phyloP scores from a whole-genome alignment of 1,140 invertebrate genomes.

The Periplaneta americana region DNA sequence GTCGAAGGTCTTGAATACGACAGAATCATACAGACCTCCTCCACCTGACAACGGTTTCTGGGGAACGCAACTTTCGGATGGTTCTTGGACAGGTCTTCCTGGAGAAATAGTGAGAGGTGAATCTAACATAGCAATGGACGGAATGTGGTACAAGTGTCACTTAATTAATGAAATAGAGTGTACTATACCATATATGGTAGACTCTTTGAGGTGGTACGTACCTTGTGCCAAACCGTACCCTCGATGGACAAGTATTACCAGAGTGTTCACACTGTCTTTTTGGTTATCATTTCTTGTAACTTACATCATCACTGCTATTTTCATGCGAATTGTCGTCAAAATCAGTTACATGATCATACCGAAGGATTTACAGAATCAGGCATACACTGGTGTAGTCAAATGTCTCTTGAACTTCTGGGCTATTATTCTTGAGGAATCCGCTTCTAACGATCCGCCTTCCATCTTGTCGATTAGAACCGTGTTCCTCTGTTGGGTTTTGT shows the following conservation, averaged over 20 bases:
- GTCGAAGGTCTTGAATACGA: neutral
- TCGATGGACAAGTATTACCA: neutral
- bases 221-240: neutral
- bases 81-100: neutral
- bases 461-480: neutral
- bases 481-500: neutral
- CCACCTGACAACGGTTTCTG: neutral
- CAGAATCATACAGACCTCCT: neutral
- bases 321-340: too few species aligned
- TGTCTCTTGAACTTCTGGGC: neutral
- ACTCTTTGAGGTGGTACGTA: neutral
- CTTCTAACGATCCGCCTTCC: neutral
- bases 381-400: neutral
- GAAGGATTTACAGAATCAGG: neutral
- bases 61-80: neutral
- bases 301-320: neutral
- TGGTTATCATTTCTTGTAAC: neutral
- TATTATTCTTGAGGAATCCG: neutral
- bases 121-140: neutral
- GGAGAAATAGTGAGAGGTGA: neutral
- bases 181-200: neutral
- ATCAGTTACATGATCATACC: neutral
- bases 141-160: neutral
- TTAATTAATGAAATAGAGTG: neutral
- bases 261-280: neutral